Evolutionary conservation across 2,888 invertebrate species (phyloP), one percentile per base, ranked within the genome.

Genomic region (Metopia argyrocephala): DNA sequence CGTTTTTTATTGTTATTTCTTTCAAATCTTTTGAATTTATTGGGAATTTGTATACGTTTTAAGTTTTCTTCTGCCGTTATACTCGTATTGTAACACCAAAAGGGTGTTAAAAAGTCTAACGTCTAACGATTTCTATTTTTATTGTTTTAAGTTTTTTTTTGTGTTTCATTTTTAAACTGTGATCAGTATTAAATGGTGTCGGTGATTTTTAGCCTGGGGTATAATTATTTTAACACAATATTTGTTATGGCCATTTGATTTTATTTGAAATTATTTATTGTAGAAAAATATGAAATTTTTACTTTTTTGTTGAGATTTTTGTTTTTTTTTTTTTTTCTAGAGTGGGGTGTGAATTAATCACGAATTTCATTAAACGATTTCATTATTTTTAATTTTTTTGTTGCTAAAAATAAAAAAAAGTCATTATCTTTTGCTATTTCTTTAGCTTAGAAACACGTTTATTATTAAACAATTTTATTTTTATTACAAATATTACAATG

Each of bases 301-400:
- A 25, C 7, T 46, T 65, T 45, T 27, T 61, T 18, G 15, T 57
- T 5, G 31, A 75, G 48, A 66, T 75, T 66, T 59, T 61, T 6
- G 21, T 52, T 6, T 48, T 38, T 52, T 25, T n/a, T 50, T 25
- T 62, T 38, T 66, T 45, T 20, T 28, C 21, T 59, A 15, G 50
- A 70, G 38, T 81, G 78, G 76, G 84, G 83, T 84, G 84, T 84
- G 83, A 84, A 84, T 82, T 76, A 83, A 83, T 84, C 84, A 84
- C 84, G 84, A 83, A 82, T 84, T 80, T 70, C 70, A 81, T 78
- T 81, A 81, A 79, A 79, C 79, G 79, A 78, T 78, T 81, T 81
- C 70, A 81, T 81, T 81, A 81, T 75, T 76, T 71, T 25, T 66
- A 25, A 50, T 52, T 59, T 66, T 38, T 15, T 38, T 15, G 3